Conservation (phyloP, 2,888 invertebrate species). For the Eilema sororculum region DNA sequence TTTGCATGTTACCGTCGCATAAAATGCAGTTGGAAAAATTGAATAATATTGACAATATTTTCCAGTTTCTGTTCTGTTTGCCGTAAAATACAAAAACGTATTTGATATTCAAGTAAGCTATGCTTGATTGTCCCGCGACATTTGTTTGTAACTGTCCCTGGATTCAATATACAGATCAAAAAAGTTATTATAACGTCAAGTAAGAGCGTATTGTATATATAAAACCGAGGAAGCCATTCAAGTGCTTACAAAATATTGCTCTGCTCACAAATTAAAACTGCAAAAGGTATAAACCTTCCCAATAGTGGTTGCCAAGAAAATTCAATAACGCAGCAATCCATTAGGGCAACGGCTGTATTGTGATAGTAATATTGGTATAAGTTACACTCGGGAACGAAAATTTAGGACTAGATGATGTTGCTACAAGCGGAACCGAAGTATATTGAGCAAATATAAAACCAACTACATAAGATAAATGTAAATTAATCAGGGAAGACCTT, state of each 20-base stretch:
- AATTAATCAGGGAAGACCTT: no score
- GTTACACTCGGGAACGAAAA: constrained; percentile 12
- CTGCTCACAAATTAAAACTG: constrained; percentile 20
- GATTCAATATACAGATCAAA: no score
- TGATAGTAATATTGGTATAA: constrained; percentile 25
- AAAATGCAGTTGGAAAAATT: neutral
- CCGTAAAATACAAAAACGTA: neutral
- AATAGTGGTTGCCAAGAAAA: constrained; percentile 25
- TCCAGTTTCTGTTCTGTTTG: neutral
- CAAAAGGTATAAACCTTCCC: constrained; percentile 22
- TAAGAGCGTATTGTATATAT: no score
- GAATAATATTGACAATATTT: neutral
- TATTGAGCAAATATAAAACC: neutral
- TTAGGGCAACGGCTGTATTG: constrained; percentile 19
- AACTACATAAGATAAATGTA: neutral
- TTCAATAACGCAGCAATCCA: constrained; percentile 38
- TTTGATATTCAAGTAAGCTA: no score
- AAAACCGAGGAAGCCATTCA: no score
- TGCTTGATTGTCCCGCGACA: no score
- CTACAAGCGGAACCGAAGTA: neutral
- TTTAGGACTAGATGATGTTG: constrained; percentile 1
- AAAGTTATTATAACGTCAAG: no score
- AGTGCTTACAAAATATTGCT: no score
- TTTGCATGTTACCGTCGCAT: neutral
- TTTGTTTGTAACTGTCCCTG: no score